Percentiles rank a stretch among this genome's conserved stretches.
These are phyloP conservation scores for Neelides sp. DNA, from an alignment of 1,140 invertebrate genomes.

Conservation along the genomic window DNA sequence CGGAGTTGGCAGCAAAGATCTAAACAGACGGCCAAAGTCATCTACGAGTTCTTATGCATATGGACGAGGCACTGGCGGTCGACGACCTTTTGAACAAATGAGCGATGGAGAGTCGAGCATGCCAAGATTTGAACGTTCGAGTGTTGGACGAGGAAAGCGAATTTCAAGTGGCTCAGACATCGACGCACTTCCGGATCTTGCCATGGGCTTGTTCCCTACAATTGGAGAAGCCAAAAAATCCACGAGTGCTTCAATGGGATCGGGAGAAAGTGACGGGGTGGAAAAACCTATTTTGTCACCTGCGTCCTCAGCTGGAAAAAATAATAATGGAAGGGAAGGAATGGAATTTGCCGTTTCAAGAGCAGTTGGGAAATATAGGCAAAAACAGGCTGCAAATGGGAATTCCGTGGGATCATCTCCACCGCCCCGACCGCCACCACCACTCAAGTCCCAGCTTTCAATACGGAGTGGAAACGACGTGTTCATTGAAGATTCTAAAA, in stretches of 20 bases:
- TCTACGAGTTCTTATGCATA: constrained; percentile 2
- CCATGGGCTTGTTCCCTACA: constrained; percentile 54
- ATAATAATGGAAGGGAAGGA: constrained; percentile 30
- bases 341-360: constrained; percentile 66
- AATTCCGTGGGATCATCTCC: constrained; percentile 26
- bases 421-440: constrained; percentile 26
- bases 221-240: constrained; percentile 52
- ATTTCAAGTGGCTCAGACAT: constrained; percentile 11
- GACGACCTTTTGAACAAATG: neutral
- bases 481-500: no score
- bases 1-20: constrained; percentile 1
- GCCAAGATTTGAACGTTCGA: neutral
- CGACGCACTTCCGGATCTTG: constrained; percentile 40
- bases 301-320: constrained; percentile 30
- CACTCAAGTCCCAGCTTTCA: constrained; percentile 3
- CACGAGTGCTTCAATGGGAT: constrained; percentile 2
- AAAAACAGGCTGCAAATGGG: constrained; percentile 51
- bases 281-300: neutral
- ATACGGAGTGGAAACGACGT: constrained; percentile 8
- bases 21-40: constrained; percentile 15
- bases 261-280: constrained; percentile 6
- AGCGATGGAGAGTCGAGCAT: neutral
- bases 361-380: constrained; percentile 64
- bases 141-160: constrained; percentile 5
- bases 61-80: neutral